Percentiles rank a stretch among this genome's conserved stretches.
Conservation (phyloP, 92 coral and sea anemone genomes). For the Epizoanthus stellaris region DNA sequence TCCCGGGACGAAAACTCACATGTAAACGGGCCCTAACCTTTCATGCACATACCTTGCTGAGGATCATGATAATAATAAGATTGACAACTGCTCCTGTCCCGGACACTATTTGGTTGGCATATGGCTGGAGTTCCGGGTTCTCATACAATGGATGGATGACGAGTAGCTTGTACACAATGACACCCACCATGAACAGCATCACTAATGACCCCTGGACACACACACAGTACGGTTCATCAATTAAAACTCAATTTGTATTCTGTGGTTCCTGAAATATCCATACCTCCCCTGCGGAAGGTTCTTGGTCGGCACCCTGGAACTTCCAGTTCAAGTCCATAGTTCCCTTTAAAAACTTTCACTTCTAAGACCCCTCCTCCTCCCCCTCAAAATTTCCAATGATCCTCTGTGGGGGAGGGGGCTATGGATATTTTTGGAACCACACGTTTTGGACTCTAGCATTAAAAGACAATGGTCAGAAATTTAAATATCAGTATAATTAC, state of each 20-base stretch:
- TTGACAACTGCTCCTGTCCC: constrained; percentile 93
- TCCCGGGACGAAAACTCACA: no score
- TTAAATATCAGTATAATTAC: constrained; percentile 46
- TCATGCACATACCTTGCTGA: constrained; percentile 74
- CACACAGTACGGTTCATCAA: background rate
- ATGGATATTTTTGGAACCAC: no score
- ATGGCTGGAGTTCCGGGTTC: constrained; percentile 82
- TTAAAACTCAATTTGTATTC: background rate
- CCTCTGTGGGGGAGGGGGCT: no score
- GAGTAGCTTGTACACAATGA: constrained; percentile 93
- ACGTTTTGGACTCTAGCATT: no score
- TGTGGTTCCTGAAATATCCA: constrained; percentile 4
- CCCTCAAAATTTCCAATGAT: background rate
- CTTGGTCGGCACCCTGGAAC: background rate
- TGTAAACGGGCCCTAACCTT: no score
- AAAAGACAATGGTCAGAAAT: no score
- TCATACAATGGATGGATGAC: constrained; percentile 91
- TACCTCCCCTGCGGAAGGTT: background rate
- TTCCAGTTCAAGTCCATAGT: no score
- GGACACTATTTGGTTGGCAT: constrained; percentile 88
- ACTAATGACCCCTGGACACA: constrained; percentile 87
- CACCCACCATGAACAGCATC: constrained; percentile 97
- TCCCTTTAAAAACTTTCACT: no score
- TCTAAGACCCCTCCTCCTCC: no score
- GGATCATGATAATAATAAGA: constrained; percentile 95